Conservation (phyloP, 2,797 vertebrate genomes). For the Pseudocheirus occidentalis region DNA sequence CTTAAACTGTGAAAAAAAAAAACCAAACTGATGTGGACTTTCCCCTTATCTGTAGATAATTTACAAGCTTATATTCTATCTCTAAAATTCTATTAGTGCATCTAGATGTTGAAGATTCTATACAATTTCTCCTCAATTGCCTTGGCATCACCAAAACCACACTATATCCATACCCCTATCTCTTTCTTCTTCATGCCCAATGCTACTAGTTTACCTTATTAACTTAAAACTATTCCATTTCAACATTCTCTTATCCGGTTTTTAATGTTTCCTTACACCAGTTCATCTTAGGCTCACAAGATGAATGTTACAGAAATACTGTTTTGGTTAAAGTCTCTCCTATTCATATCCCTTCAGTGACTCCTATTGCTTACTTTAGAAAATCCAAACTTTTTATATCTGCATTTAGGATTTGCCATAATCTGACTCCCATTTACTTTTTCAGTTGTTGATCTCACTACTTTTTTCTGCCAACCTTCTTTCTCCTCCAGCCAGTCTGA, state of each 20-base stretch:
- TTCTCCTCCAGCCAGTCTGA: not conserved
- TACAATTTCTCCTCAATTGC: not conserved
- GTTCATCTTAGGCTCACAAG: not conserved
- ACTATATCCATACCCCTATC: not conserved
- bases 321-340: not conserved
- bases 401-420: not conserved
- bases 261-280: not conserved
- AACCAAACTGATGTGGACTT: not conserved
- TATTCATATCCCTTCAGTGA: not conserved
- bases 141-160: not conserved
- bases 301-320: not conserved
- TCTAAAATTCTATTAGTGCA: not conserved
- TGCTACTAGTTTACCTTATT: not conserved
- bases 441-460: not conserved
- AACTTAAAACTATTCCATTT: not conserved
- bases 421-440: not conserved
- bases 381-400: not conserved
- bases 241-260: not conserved
- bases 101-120: not conserved
- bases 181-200: not conserved
- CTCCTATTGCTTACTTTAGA: not conserved
- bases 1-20: not conserved
- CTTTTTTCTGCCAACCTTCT: not conserved
- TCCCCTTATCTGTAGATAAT: not conserved
- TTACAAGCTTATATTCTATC: not conserved